These are phyloP conservation scores for Empidonax traillii DNA, from an alignment of 2,113 vertebrate genomes.

Conservation along the genomic window DNA sequence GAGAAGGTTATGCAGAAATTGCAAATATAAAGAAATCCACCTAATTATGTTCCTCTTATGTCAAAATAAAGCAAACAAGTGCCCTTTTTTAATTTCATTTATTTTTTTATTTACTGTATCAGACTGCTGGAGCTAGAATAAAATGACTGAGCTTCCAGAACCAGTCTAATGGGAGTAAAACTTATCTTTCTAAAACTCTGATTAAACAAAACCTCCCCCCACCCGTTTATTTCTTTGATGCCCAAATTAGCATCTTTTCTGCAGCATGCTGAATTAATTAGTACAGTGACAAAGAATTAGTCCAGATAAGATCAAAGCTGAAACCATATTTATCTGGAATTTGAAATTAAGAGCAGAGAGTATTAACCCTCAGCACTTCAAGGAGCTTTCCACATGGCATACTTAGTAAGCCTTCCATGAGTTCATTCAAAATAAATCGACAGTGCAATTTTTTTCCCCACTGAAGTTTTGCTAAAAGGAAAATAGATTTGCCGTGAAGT, in stretches of 20 bases:
- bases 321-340: constrained; percentile 77
- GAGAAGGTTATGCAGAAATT: not conserved
- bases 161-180: constrained; percentile 68
- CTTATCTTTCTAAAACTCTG: constrained; percentile 72
- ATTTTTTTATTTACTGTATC: not conserved
- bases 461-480: constrained; percentile 55
- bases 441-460: not conserved
- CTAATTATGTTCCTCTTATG: not conserved
- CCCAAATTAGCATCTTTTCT: constrained; percentile 82
- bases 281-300: constrained; percentile 81
- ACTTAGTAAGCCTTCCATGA: constrained; percentile 45
- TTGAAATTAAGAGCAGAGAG: constrained; percentile 73
- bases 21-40: not conserved
- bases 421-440: constrained; percentile 50
- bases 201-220: constrained; percentile 75
- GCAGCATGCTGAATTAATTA: constrained; percentile 81
- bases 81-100: not conserved
- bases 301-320: constrained; percentile 80
- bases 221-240: constrained; percentile 74
- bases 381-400: constrained; percentile 46
- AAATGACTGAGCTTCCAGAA: constrained; percentile 55
- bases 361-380: constrained; percentile 69
- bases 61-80: not conserved
- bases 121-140: constrained; percentile 24
- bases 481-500: constrained; percentile 51